phyloP scores from a whole-genome alignment of 2,113 vertebrate species.

The Rhipidura dahli region DNA sequence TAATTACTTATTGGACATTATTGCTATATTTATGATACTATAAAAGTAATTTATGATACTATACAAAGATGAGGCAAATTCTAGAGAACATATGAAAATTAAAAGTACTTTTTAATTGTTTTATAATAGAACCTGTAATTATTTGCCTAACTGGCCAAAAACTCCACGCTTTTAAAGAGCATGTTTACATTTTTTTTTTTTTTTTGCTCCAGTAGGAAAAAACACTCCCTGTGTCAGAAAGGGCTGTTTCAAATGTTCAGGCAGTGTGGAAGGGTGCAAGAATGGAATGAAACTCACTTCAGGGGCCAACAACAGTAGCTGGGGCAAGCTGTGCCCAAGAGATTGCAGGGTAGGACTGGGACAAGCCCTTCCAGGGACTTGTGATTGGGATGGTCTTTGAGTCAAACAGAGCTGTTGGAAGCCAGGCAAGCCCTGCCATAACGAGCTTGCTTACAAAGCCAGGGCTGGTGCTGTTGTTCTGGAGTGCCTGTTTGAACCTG shows the following conservation, averaged over 20 bases:
- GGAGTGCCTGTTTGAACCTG: neutral
- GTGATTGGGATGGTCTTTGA: neutral
- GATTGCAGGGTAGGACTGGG: rapidly evolving
- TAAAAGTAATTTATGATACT: neutral
- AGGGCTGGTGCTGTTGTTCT: neutral
- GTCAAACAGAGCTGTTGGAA: neutral
- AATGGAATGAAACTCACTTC: neutral
- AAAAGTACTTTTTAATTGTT: neutral
- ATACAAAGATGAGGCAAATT: neutral
- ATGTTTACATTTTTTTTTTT: neutral
- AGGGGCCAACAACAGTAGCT: neutral
- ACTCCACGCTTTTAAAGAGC: neutral
- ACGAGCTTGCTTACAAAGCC: neutral
- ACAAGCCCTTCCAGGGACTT: neutral
- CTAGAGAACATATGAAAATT: neutral
- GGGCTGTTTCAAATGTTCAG: neutral
- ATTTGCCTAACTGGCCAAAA: neutral
- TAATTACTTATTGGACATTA: neutral
- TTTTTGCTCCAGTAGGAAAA: neutral
- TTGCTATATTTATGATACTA: neutral
- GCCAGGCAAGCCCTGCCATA: neutral
- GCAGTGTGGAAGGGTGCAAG: rapidly evolving
- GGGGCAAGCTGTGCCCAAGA: neutral
- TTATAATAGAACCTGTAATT: neutral
- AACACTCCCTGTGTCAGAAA: neutral